These are phyloP conservation scores for Mechanitis mazaeus DNA, from an alignment of 2,888 invertebrate species.

Conservation along the genomic window DNA sequence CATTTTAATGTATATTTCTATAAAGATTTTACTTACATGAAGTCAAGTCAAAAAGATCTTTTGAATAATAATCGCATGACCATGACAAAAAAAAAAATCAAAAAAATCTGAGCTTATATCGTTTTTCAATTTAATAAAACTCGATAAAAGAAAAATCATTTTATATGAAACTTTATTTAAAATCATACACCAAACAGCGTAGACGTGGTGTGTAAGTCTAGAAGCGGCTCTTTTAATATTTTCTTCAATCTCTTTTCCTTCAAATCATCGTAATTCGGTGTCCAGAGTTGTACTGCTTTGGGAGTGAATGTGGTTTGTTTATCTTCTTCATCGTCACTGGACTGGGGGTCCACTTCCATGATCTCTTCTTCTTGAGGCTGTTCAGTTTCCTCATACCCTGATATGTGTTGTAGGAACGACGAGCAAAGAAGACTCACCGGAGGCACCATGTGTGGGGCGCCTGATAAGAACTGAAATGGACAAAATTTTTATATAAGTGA, in stretches of 20 bases:
- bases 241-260: constrained; percentile 65
- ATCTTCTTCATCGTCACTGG: constrained; percentile 56
- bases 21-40: too few relatives aligned
- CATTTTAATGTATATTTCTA: too few relatives aligned
- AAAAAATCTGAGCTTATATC: too few relatives aligned
- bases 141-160: constrained; percentile 4
- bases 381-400: constrained; percentile 47
- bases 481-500: not conserved
- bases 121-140: too few relatives aligned
- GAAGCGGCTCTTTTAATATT: constrained; percentile 52
- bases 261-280: constrained; percentile 60
- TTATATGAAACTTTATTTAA: constrained; percentile 23
- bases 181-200: constrained; percentile 47
- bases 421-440: constrained; percentile 61
- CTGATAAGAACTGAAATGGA: constrained; percentile 58
- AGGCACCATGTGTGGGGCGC: constrained; percentile 67
- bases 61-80: too few relatives aligned
- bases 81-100: too few relatives aligned
- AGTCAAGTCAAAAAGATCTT: too few relatives aligned
- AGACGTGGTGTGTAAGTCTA: constrained; percentile 49
- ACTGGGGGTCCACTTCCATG: constrained; percentile 45
- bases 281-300: constrained; percentile 55
- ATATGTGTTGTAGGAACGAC: constrained; percentile 59
- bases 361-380: constrained; percentile 36
- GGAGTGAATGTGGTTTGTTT: constrained; percentile 38